Conservation (phyloP, 2,797 vertebrate species). For the Enteromius mattozi region DNA sequence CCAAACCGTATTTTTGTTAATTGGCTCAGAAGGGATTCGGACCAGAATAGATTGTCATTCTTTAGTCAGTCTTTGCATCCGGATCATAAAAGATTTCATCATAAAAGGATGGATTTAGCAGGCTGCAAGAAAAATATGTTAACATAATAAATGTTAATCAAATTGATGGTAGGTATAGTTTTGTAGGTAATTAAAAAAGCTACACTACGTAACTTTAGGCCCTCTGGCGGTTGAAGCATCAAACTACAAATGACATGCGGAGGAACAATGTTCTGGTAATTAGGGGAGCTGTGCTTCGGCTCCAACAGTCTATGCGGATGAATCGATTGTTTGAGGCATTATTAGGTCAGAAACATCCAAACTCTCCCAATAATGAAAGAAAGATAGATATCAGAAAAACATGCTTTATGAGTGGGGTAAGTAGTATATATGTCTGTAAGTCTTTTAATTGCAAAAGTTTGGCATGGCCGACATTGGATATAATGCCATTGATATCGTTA, state of each 20-base stretch:
- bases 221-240: not conserved
- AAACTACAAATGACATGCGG: not conserved
- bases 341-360: too few species aligned
- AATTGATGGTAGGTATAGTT: not conserved
- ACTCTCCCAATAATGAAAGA: not conserved
- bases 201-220: not conserved
- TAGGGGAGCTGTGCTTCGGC: not conserved
- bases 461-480: not conserved
- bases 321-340: not conserved
- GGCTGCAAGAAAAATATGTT: not conserved
- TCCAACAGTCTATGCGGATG: not conserved
- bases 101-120: not conserved
- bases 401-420: not conserved
- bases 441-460: not conserved
- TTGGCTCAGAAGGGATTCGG: not conserved
- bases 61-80: not conserved
- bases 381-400: not conserved
- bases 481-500: not conserved
- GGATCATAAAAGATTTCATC: not conserved
- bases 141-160: not conserved
- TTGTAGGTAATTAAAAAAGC: not conserved
- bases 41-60: slow-evolving; percentile 13
- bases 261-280: not conserved
- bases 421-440: not conserved
- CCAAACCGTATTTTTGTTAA: not conserved